A percentile compares a stretch with the other conserved stretches of the same genome.
Conservation (phyloP, 2,888 invertebrate species). For the Drosophila hamatofila region DNA sequence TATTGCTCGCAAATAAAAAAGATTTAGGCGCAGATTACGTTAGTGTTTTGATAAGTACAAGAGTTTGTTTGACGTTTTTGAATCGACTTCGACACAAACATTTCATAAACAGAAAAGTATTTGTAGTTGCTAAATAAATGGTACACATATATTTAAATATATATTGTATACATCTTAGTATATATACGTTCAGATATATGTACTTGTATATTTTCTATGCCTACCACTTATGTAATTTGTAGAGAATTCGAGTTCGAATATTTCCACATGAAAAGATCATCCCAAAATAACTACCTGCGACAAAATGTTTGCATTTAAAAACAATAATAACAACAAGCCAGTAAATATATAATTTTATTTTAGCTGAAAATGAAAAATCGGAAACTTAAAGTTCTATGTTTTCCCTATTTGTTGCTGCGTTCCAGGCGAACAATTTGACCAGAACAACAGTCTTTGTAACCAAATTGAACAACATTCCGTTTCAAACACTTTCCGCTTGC, state of each 20-base stretch:
- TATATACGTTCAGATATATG: slow-evolving; percentile 74
- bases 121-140: slow-evolving; percentile 80
- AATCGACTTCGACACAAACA: slow-evolving; percentile 54
- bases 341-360: slow-evolving; percentile 40
- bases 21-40: slow-evolving; percentile 47
- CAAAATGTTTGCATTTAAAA: slow-evolving; percentile 75
- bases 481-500: slow-evolving; percentile 22
- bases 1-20: slow-evolving; percentile 57
- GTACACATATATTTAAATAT: slow-evolving; percentile 64
- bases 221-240: slow-evolving; percentile 81
- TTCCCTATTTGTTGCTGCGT: slow-evolving; percentile 37
- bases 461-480: slow-evolving; percentile 20
- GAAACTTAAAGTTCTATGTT: slow-evolving; percentile 22
- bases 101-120: slow-evolving; percentile 69
- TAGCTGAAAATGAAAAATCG: slow-evolving; percentile 24
- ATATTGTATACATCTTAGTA: slow-evolving; percentile 70
- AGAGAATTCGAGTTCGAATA: slow-evolving; percentile 79
- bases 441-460: slow-evolving; percentile 9
- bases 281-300: slow-evolving; percentile 45
- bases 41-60: slow-evolving; percentile 44
- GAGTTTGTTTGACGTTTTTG: slow-evolving; percentile 50
- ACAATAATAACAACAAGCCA: slow-evolving; percentile 51
- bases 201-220: slow-evolving; percentile 82
- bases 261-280: slow-evolving; percentile 59
- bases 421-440: slow-evolving; percentile 20